A percentile compares a stretch with the other conserved stretches of the same genome.
These are phyloP conservation scores for Pteria penguin DNA, from an alignment of 2,888 invertebrate species.

Conservation along the genomic window DNA sequence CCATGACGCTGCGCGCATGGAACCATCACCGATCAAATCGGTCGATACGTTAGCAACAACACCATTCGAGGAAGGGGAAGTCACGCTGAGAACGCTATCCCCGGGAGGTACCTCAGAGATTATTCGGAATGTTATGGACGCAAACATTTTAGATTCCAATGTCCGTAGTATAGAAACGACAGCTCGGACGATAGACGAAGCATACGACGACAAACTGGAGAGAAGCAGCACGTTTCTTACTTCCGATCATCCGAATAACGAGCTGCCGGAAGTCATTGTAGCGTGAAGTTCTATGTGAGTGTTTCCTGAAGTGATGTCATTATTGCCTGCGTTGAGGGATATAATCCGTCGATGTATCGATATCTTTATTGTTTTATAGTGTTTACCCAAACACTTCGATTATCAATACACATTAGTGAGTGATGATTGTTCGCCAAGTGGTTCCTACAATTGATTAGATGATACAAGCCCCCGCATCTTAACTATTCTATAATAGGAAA, in stretches of 20 bases:
- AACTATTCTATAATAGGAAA: too few species aligned
- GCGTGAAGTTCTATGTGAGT: background rate
- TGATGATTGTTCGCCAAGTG: background rate
- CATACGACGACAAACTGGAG: background rate
- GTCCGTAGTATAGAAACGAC: background rate
- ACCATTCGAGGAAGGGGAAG: background rate
- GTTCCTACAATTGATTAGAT: too few species aligned
- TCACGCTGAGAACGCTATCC: background rate
- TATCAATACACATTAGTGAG: background rate
- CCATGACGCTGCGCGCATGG: background rate
- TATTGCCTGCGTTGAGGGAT: background rate
- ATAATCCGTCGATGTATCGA: background rate
- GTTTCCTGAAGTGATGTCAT: background rate
- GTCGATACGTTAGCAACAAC: background rate
- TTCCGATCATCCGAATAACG: background rate
- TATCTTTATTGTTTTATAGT: background rate
- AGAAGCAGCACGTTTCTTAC: background rate
- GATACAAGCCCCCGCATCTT: too few species aligned
- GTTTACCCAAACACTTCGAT: background rate
- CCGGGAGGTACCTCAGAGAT: conserved; percentile 25
- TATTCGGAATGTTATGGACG: conserved; percentile 31
- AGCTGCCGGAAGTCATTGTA: background rate
- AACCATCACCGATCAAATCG: background rate
- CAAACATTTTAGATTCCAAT: conserved; percentile 16
- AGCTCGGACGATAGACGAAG: background rate